Base-by-base conservation (phyloP, 2,113 vertebrate species). In the Prochilodus magdalenae region DNA sequence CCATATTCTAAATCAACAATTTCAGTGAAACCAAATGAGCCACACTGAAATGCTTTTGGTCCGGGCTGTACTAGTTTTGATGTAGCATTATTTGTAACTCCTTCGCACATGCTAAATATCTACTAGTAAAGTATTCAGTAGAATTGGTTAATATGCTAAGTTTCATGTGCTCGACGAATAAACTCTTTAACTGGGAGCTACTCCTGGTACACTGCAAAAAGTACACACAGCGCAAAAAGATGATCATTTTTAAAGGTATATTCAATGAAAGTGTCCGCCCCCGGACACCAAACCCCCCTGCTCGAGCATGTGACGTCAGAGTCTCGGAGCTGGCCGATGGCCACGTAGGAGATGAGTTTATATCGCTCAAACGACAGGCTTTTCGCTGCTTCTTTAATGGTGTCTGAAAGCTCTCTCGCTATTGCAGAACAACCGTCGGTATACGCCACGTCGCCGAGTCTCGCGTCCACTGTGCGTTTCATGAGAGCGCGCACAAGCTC, bases 171-270 rank as follows among this genome's bases (percentile, higher is more conserved):
- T 44, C 11, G 40, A 7, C 11, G 5, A 44, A 44, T 1, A 11
- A 44, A 10, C 8, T 44, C 5, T 7, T 44, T 44, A 44, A 10
- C 5, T 3, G 7, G 2, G 15, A 2, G 2, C 49, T 83, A 90
- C 62, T 90, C 88, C 24, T 87, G 80, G 69, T 90, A 89, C 18
- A 88, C 85, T 20, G 88, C 90, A 75, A 85, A 90, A 30, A 91
- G 85, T 30, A 90, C 44, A 63, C 88, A 89, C 15, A 89, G 30
- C 0, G 87, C 87, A 86, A 86, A 91, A 5, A 91, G 75, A 1
- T 85, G 86, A 6, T 63, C 60, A 33, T 91, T 91, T 78, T 69
- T 81, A 63, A 84, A 91, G 51, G 84, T 55, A 26, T 86, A 89
- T 79, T 91, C 87, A 22, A 78, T 87, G 62, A 85, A 91, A 0